Evolutionary conservation across 2,797 vertebrate genomes (phyloP).

Genomic region (Chrosomus eos): DNA sequence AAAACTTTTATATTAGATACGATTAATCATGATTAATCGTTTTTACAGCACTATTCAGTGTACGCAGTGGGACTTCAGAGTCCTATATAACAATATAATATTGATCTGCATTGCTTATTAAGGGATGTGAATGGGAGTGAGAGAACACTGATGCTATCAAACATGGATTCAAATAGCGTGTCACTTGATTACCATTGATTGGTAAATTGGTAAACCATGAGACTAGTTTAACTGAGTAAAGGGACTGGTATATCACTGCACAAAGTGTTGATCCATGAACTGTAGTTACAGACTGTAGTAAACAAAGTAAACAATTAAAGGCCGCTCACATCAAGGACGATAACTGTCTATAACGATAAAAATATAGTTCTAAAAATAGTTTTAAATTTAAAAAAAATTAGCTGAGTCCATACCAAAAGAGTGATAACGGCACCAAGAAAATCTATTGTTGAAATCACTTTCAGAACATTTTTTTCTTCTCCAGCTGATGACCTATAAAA

Average conservation of each 20-base stretch:
- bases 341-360: background rate
- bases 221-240: background rate
- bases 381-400: background rate
- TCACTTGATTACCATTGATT: background rate
- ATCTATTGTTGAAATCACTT: background rate
- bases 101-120: background rate
- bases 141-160: constrained; percentile 44
- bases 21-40: no score
- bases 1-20: no score
- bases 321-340: background rate
- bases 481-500: background rate
- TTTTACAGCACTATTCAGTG: no score
- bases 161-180: background rate
- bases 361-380: background rate
- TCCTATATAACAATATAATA: constrained; percentile 28
- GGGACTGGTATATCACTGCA: background rate
- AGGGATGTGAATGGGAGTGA: background rate
- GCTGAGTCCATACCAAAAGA: background rate
- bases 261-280: background rate
- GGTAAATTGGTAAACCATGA: background rate
- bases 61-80: background rate
- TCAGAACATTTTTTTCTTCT: background rate
- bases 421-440: background rate
- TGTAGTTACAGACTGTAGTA: background rate
- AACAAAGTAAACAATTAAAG: background rate